Base-by-base conservation (phyloP, 2,888 invertebrate genomes). In the Anagyrus pseudococci region DNA sequence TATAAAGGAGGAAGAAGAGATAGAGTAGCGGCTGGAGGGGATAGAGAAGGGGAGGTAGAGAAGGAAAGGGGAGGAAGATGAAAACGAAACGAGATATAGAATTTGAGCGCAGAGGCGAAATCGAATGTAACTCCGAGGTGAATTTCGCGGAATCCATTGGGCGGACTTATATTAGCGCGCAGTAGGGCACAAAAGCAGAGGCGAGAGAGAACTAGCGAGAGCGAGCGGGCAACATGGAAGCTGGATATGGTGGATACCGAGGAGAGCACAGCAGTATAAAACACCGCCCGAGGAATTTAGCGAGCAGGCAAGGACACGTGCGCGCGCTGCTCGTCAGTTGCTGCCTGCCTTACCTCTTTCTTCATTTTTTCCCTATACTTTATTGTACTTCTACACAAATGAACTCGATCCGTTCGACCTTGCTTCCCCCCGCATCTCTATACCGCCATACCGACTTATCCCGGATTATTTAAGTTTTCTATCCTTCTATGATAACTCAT, bases 291-390 rank as follows among this genome's bases (percentile, higher is more conserved):
- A n/a, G n/a, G n/a, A n/a, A n/a, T n/a, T n/a, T n/a, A n/a, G n/a
- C n/a, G n/a, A n/a, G n/a, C n/a, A n/a, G 20, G 41, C 56, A 50
- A 56, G 61, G 55, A 62, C 52, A 62, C 62, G 50, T 52, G 46
- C 55, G 48, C 49, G 43, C 25, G 46, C 40, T 50, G 26, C 43
- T n/a, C 19, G 25, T n/a, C 41, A 41, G 23, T 13, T 17, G 10
- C 25, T 6, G 25, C 19, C n/a, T 41, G 13, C 40, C 47, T 40
- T 23, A 1, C 29, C 15, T 44, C n/a, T 46, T 33, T 19, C 22
- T 25, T 48, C 47, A 10, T 15, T 8, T 2, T 37, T 13, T 2
- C 10, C 8, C 2, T 37, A 37, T 4, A 2, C 10, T 8, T 2
- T 15, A 8, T 37, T 2, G 8, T 37, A 15, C 33, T 37, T 37